A percentile compares a stretch with the other conserved stretches of the same genome.
Evolutionary conservation across 2,797 vertebrate species (phyloP).

Genomic region (Synaphobranchus kaupii): DNA sequence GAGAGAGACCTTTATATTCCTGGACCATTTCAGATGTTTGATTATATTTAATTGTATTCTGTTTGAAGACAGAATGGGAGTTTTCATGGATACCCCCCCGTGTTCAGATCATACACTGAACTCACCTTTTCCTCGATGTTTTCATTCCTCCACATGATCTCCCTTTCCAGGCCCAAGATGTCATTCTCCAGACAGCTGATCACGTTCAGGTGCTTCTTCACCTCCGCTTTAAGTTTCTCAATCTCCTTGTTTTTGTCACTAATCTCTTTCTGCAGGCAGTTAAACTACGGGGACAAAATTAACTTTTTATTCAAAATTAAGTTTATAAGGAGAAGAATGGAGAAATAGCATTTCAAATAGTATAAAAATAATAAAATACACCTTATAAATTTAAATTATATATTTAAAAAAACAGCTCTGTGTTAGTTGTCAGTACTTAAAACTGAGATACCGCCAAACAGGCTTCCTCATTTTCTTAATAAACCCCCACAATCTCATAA

Average conservation of each 20-base stretch:
- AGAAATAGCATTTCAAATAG: neutral
- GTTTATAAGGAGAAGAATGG: neutral
- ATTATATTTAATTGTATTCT: neutral
- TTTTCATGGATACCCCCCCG: neutral
- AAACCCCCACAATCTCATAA: neutral
- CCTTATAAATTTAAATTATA: neutral
- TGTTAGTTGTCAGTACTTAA: neutral
- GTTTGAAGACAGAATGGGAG: neutral
- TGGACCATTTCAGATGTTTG: neutral
- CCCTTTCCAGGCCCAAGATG: conserved; percentile 78
- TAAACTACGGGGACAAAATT: conserved; percentile 70
- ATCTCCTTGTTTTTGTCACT: conserved; percentile 74
- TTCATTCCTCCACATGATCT: conserved; percentile 80
- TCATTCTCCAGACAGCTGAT: conserved; percentile 85
- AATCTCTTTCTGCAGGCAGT: conserved; percentile 82
- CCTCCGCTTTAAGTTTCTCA: conserved; percentile 77
- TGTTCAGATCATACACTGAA: neutral
- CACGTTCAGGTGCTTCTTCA: conserved; percentile 75
- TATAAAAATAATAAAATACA: neutral
- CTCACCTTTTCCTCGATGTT: conserved; percentile 86
- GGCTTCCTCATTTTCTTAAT: neutral
- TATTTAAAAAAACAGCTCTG: neutral
- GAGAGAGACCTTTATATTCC: neutral
- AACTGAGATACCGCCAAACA: neutral
- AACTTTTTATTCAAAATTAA: no score